Evolutionary conservation across 2,888 invertebrate genomes (phyloP), one percentile per base, ranked within the genome.

Genomic region (Cordylochernes scorpioides): DNA sequence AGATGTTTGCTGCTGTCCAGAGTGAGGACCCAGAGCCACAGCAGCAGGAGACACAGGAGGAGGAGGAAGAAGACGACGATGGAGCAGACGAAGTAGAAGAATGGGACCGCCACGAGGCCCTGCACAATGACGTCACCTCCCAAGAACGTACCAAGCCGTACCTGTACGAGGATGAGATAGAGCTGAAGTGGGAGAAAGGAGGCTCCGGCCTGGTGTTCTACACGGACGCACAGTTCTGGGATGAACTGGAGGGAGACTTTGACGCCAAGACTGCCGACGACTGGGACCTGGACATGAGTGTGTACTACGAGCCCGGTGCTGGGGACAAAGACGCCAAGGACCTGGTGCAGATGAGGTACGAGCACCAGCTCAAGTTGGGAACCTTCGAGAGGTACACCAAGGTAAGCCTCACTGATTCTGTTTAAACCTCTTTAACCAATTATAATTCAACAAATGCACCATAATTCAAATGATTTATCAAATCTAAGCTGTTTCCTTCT

Each of bases 131-230:
- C 41, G 55, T 58, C 2, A 48, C 54, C 7, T 31, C 36, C 8
- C 47, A 57, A 49, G 45, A 52, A 50, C 44, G 60, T 21, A 54
- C 52, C 25, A 58, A 57, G 36, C 58, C 60, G 39, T 36, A 59
- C 7, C 41, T 58, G 22, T 61, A 44, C 36, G 53, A 55, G 39
- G 46, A 51, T 33, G 48, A 49, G 38, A 46, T 50, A 24, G 52
- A 53, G 41, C 45, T 61, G 13, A 56, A 56, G 19, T 63, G 63
- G 63, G 63, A 63, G 43, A 63, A 63, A 45, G 63, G 63, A 34
- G 60, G 62, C 4, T 55, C 61, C 29, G 63, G 63, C 34, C 47
- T 63, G 1, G 61, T 62, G 5, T 63, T 58, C 46, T 58, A 62
- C 42, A 63, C 61, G 2, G 63, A 63, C 45, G 60, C 58, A 10